These are phyloP conservation scores for Agelas oroides DNA, from an alignment of 37 sponge, comb jelly and placozoan genomes.

Conservation along the genomic window DNA sequence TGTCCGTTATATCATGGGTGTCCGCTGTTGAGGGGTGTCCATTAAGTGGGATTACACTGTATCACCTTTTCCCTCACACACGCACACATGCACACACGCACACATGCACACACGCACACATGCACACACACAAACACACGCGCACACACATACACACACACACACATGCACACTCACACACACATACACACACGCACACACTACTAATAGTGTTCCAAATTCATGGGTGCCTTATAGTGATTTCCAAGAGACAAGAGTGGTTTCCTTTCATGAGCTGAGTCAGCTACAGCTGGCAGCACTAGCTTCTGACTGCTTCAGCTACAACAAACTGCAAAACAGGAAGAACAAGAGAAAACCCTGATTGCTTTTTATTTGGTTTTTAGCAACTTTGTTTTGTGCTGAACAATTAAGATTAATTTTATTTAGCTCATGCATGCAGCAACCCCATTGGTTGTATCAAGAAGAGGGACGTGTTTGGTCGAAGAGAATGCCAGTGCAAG, in stretches of 20 bases:
- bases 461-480: too few species aligned
- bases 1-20: too few species aligned
- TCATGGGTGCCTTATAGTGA: constrained; percentile 29
- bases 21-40: too few species aligned
- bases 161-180: constrained; percentile 48
- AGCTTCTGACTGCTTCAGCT: constrained; percentile 27
- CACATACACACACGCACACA: background rate
- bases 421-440: too few species aligned
- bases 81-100: constrained; percentile 23
- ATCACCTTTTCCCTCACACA: too few species aligned
- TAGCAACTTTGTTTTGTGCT: too few species aligned
- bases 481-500: too few species aligned
- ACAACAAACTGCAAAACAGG: background rate
- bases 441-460: too few species aligned
- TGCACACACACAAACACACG: constrained; percentile 22
- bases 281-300: constrained; percentile 12
- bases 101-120: constrained; percentile 18
- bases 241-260: background rate
- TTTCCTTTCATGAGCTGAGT: constrained; percentile 25
- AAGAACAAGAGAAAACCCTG: constrained; percentile 32
- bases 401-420: too few species aligned
- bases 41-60: too few species aligned
- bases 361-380: background rate
- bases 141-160: constrained; percentile 30
- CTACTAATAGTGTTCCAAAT: constrained; percentile 8